These are phyloP conservation scores for Silurus aristotelis DNA, from an alignment of 2,797 vertebrate genomes.

Conservation along the genomic window DNA sequence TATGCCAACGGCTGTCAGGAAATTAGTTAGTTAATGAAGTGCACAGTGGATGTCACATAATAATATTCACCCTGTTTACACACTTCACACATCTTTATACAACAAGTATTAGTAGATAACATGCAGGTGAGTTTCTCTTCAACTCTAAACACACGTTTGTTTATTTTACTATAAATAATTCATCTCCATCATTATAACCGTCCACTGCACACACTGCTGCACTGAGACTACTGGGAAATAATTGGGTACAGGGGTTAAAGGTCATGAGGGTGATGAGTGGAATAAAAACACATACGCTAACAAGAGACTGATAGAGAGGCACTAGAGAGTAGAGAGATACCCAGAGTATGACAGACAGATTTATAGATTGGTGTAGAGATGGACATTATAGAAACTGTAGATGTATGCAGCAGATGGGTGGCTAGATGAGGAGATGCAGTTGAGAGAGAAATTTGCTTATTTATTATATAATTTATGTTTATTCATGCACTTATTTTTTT, in stretches of 20 bases:
- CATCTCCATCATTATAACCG: background rate
- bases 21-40: conserved; percentile 54
- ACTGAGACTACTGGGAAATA: background rate
- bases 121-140: background rate
- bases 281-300: background rate
- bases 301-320: background rate
- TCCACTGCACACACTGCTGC: background rate
- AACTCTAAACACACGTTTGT: background rate
- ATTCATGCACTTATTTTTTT: background rate
- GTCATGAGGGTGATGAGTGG: background rate
- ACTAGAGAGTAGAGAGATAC: background rate
- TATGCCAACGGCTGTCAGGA: conserved; percentile 61
- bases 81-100: background rate
- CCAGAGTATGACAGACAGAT: background rate
- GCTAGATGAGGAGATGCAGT: background rate
- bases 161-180: background rate
- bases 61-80: background rate
- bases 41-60: conserved; percentile 26
- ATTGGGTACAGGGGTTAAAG: background rate
- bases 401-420: background rate
- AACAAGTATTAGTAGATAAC: background rate
- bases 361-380: background rate
- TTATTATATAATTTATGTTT: background rate
- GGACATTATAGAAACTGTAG: background rate
- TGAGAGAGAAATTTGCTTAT: background rate